Evolutionary conservation across 2,888 invertebrate species (phyloP).

Genomic region (Creontiades dilutus): DNA sequence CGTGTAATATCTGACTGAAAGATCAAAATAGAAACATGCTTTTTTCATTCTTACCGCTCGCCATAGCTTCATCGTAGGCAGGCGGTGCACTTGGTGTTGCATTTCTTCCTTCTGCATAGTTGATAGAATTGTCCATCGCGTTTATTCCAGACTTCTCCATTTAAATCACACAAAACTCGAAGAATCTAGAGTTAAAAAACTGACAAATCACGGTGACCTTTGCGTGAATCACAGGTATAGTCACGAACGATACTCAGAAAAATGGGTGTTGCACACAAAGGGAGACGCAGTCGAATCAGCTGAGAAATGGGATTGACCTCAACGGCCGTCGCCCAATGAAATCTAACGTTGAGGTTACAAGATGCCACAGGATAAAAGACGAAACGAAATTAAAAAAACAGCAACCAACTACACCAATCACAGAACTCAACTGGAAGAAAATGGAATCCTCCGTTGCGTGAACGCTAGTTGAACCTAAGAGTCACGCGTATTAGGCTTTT

Average conservation of each 20-base stretch:
- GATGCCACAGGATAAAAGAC: too few species aligned
- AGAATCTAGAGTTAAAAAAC: not conserved
- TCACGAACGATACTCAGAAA: too few species aligned
- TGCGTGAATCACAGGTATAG: not conserved
- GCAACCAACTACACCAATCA: not conserved
- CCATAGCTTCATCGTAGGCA: slow-evolving; percentile 67
- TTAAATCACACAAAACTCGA: not conserved
- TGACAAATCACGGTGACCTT: not conserved
- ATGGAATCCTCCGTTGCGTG: too few species aligned
- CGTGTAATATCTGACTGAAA: not conserved
- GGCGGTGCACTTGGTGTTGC: slow-evolving; percentile 64
- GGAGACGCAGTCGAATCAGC: too few species aligned
- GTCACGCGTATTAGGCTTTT: too few species aligned
- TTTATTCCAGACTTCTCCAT: slow-evolving; percentile 59
- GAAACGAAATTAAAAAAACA: too few species aligned
- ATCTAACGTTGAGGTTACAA: not conserved
- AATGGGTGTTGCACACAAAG: too few species aligned
- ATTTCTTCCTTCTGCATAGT: slow-evolving; percentile 64
- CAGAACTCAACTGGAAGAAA: too few species aligned
- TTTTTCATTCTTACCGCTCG: slow-evolving; percentile 46
- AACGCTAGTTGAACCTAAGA: too few species aligned
- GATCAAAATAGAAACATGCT: not conserved
- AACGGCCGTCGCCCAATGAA: not conserved
- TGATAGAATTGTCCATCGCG: slow-evolving; percentile 8
- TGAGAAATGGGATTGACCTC: not conserved